A percentile compares a stretch with the other conserved stretches of the same genome.
phyloP scores from a whole-genome alignment of 2,888 invertebrate genomes.

The Xanthorhoe designata region DNA sequence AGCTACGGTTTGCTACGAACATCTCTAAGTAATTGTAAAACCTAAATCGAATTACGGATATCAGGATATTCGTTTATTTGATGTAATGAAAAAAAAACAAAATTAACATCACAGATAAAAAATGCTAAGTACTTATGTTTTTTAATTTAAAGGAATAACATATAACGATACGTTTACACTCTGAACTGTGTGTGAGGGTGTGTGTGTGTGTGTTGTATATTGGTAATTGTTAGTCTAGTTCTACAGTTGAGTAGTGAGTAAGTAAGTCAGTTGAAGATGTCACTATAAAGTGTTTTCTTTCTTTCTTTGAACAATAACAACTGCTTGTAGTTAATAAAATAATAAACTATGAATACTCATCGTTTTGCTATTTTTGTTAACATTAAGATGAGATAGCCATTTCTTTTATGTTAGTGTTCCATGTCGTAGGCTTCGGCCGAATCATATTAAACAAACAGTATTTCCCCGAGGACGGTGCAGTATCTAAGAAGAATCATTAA shows the following conservation, averaged over 20 bases:
- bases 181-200: too few species aligned
- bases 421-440: constrained; percentile 49
- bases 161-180: too few species aligned
- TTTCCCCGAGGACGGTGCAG: constrained; percentile 61
- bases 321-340: too few species aligned
- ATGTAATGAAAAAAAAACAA: neutral
- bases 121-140: too few species aligned
- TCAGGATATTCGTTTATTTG: neutral
- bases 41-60: neutral
- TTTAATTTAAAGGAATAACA: too few species aligned
- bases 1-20: neutral
- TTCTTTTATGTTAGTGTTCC: constrained; percentile 7
- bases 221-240: too few species aligned
- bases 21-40: neutral
- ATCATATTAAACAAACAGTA: constrained; percentile 63
- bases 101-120: neutral
- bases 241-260: too few species aligned
- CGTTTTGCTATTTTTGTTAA: neutral
- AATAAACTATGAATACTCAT: too few species aligned
- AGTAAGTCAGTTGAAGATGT: too few species aligned
- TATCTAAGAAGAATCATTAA: constrained; percentile 64
- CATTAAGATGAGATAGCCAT: constrained; percentile 9
- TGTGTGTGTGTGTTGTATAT: too few species aligned
- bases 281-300: too few species aligned
- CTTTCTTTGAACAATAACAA: too few species aligned